phyloP scores from a whole-genome alignment of 2,797 vertebrate genomes.

The Acrossocheilus wenchowensis region DNA sequence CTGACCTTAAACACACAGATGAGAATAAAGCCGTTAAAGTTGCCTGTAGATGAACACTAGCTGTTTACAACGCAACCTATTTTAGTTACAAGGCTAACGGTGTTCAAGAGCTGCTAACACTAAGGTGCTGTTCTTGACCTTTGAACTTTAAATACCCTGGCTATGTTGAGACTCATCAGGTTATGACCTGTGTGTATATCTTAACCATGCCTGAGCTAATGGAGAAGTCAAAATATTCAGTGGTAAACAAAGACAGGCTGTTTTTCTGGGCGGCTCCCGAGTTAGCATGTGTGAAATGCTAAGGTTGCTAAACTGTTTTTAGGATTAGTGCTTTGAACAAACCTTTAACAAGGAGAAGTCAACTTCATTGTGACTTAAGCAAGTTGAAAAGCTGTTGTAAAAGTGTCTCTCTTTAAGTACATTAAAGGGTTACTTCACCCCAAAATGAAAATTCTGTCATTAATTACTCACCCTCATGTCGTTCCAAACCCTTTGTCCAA shows the following conservation, averaged over 20 bases:
- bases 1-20: neutral
- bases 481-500: no score
- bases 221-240: neutral
- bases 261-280: neutral
- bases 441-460: no score
- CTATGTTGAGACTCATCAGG: neutral
- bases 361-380: neutral
- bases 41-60: conserved; percentile 1
- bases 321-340: neutral
- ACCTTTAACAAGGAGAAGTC: neutral
- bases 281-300: neutral
- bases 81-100: neutral
- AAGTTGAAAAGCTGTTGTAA: neutral
- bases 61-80: neutral
- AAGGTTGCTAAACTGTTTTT: neutral
- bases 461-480: no score
- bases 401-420: neutral
- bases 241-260: neutral
- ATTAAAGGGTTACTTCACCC: no score
- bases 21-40: neutral
- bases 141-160: neutral
- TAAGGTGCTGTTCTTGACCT: conserved; percentile 2
- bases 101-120: neutral
- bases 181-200: neutral
- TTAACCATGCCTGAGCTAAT: neutral